phyloP scores from a whole-genome alignment of 2,113 vertebrate genomes.

The Pseudorectes ferrugineus region DNA sequence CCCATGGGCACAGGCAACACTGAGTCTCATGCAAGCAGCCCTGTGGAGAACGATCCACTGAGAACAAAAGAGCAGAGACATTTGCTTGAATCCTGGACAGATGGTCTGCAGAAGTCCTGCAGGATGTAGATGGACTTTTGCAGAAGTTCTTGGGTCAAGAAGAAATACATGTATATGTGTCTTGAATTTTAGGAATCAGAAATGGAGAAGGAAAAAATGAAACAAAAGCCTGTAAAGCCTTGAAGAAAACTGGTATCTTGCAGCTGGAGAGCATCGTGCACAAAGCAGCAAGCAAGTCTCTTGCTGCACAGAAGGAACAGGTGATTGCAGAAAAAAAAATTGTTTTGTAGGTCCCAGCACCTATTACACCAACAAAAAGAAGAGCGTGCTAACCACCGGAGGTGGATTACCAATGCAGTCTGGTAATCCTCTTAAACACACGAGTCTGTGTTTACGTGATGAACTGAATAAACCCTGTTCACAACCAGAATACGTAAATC shows the following conservation, averaged over 20 bases:
- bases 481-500: background rate
- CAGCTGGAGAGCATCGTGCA: background rate
- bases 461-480: background rate
- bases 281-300: background rate
- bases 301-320: background rate
- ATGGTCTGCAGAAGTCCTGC: background rate
- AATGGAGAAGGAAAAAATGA: background rate
- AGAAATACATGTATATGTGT: background rate
- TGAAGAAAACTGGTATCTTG: background rate
- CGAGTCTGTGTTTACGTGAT: background rate
- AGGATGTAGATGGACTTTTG: background rate
- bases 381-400: background rate
- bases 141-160: background rate
- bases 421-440: constrained; percentile 1
- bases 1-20: background rate
- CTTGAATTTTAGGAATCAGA: background rate
- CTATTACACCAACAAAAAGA: background rate
- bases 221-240: background rate
- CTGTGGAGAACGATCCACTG: background rate
- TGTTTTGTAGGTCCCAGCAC: background rate
- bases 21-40: background rate
- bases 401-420: background rate
- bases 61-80: background rate
- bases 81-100: background rate
- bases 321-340: background rate